phyloP scores from a whole-genome alignment of 2,797 vertebrate genomes.

The Melanitta fusca region DNA sequence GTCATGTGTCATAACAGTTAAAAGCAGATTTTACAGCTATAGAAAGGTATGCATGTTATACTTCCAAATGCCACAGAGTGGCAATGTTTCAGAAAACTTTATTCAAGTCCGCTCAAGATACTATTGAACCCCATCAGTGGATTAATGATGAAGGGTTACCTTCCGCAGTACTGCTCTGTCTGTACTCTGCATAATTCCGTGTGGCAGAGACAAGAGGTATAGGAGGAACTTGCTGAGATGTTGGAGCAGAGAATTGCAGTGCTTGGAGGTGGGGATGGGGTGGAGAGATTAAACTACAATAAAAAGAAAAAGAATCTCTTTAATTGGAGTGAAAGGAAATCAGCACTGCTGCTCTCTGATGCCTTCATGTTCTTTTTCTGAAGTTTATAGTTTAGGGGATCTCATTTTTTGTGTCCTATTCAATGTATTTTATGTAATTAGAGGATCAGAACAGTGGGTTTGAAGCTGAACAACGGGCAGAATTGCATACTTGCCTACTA shows the following conservation, averaged over 20 bases:
- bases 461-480: background rate
- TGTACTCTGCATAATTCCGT: background rate
- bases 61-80: conserved; percentile 46
- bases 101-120: background rate
- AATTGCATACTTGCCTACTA: background rate
- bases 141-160: background rate
- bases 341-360: background rate
- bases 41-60: background rate
- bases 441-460: background rate
- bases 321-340: background rate
- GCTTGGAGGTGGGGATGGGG: background rate
- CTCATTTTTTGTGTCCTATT: background rate
- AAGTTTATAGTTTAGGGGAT: background rate
- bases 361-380: background rate
- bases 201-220: background rate
- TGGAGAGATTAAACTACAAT: background rate
- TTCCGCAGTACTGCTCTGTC: background rate
- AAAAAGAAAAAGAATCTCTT: background rate
- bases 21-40: background rate
- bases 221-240: background rate
- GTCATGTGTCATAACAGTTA: too few species aligned
- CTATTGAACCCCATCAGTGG: rapidly evolving
- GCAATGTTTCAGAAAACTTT: conserved; percentile 54
- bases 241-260: background rate
- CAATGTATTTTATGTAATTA: background rate